These are phyloP conservation scores for Prionailurus bengalensis DNA, from an alignment of 2,113 vertebrate species.

Conservation along the genomic window DNA sequence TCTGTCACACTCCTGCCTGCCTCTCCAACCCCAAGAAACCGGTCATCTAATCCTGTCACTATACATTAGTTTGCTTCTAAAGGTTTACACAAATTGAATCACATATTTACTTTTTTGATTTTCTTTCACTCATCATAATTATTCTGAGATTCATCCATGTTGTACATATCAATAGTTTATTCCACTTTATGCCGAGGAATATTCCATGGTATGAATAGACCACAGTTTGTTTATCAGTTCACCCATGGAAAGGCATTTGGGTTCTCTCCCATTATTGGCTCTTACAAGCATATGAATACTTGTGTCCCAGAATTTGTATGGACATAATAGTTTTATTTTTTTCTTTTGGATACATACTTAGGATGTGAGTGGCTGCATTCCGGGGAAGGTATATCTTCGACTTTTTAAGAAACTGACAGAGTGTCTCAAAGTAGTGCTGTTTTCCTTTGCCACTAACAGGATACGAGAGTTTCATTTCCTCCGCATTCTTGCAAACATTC, in stretches of 20 bases:
- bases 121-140: neutral
- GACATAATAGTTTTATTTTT: neutral
- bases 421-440: neutral
- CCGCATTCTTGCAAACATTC: neutral
- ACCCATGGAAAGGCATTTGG: neutral
- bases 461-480: neutral
- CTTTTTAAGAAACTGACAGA: neutral
- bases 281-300: neutral
- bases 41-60: neutral
- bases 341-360: neutral
- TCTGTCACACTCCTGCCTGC: neutral
- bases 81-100: neutral
- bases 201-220: neutral
- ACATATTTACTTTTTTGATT: neutral
- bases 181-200: neutral
- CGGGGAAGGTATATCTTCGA: neutral
- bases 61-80: neutral
- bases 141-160: neutral
- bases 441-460: neutral
- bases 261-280: neutral
- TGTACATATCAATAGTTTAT: neutral
- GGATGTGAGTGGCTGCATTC: neutral
- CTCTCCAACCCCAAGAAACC: neutral
- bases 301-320: neutral
- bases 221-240: neutral